Percentiles rank a stretch among this genome's conserved stretches.
These are phyloP conservation scores for Genyomyrus donnyi DNA, from an alignment of 2,113 vertebrate genomes.

Conservation along the genomic window DNA sequence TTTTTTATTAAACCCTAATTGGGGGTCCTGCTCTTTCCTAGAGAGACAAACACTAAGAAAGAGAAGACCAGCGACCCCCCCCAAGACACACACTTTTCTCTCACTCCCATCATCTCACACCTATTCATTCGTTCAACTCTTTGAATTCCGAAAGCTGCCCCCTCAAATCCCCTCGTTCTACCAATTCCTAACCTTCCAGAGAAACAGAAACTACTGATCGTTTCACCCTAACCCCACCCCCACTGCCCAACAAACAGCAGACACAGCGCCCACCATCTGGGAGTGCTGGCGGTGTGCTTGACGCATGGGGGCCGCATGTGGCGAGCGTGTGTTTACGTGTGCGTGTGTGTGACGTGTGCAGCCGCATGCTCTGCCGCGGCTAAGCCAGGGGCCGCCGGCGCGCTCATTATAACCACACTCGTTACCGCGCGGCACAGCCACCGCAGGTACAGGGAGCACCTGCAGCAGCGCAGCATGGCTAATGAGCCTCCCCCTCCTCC, in stretches of 20 bases:
- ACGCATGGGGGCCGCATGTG: neutral
- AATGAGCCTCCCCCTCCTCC: conserved; percentile 10
- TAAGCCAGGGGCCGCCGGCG: neutral
- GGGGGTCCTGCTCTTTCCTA: neutral
- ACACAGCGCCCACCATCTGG: neutral
- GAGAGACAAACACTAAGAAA: neutral
- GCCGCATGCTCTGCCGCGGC: neutral
- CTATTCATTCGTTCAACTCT: neutral
- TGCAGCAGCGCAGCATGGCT: conserved; percentile 19
- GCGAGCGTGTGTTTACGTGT: neutral
- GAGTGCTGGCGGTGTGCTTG: neutral
- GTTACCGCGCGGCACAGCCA: neutral
- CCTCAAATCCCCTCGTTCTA: neutral
- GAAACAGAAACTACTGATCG: neutral
- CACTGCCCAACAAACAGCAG: neutral
- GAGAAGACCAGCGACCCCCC: neutral
- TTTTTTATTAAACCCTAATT: neutral
- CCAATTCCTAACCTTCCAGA: neutral
- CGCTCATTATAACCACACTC: conserved; percentile 7
- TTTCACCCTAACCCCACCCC: neutral
- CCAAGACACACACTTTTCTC: neutral
- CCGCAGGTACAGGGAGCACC: conserved; percentile 22
- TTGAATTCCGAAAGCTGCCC: neutral
- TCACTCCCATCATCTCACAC: neutral
- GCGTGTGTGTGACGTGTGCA: neutral